phyloP scores from a whole-genome alignment of 1,140 invertebrate genomes.

The Leptopilina clavipes region DNA sequence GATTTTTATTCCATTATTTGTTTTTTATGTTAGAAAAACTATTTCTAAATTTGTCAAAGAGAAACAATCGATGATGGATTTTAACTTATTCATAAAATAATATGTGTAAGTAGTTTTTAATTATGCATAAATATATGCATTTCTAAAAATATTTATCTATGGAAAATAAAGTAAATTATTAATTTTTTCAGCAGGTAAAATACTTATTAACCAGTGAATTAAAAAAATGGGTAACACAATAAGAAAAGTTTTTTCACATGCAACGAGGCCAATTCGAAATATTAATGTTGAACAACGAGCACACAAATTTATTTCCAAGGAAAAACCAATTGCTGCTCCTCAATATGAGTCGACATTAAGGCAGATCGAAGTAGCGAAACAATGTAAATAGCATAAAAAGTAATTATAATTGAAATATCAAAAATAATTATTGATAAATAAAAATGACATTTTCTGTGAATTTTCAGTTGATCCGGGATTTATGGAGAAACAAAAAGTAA shows the following conservation, averaged over 20 bases:
- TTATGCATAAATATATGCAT: too few relatives aligned
- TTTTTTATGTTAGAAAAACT: too few relatives aligned
- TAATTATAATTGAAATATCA: background rate
- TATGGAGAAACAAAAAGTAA: slow-evolving; percentile 76
- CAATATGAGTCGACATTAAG: slow-evolving; percentile 76
- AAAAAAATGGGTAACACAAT: slow-evolving; percentile 74
- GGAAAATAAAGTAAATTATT: slow-evolving; percentile 7
- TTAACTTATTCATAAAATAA: too few relatives aligned
- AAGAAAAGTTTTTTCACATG: slow-evolving; percentile 66
- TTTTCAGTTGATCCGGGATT: slow-evolving; percentile 78
- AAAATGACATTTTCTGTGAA: slow-evolving; percentile 24
- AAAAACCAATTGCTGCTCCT: slow-evolving; percentile 81
- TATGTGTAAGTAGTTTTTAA: too few relatives aligned
- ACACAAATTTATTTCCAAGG: slow-evolving; percentile 79
- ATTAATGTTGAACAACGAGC: slow-evolving; percentile 85
- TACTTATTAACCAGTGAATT: background rate
- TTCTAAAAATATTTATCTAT: slow-evolving; percentile 26
- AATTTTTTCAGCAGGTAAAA: background rate
- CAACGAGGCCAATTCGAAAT: slow-evolving; percentile 74
- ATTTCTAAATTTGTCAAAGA: too few relatives aligned
- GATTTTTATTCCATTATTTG: too few relatives aligned
- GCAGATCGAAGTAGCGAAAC: slow-evolving; percentile 78
- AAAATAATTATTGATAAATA: background rate
- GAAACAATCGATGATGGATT: too few relatives aligned
- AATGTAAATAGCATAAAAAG: slow-evolving; percentile 70